Evolutionary conservation across 1,140 invertebrate species (phyloP).

Genomic region (Zaprionus kolodkinae): DNA sequence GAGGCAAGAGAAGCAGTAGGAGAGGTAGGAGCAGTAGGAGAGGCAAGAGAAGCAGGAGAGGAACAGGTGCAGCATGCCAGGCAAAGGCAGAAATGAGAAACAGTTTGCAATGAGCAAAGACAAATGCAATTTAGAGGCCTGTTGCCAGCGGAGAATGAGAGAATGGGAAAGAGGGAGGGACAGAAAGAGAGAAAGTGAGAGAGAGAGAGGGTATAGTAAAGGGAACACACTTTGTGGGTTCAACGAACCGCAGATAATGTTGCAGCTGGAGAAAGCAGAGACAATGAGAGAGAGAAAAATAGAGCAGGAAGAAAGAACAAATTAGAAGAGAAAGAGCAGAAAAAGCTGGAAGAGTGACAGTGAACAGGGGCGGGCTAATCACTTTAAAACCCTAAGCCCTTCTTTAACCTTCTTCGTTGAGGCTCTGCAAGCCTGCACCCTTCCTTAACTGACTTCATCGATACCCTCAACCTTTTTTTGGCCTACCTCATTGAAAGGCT

Average conservation of each 20-base stretch:
- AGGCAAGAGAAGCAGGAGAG: neutral
- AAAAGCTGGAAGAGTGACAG: no score
- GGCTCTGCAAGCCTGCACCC: no score
- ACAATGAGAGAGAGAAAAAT: neutral
- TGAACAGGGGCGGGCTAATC: no score
- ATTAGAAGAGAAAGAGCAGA: no score
- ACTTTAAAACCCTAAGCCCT: no score
- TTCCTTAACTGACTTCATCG: no score
- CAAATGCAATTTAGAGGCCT: slow-evolving; percentile 64
- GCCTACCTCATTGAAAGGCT: no score
- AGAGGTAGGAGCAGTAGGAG: neutral
- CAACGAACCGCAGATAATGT: slow-evolving; percentile 55
- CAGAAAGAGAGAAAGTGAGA: neutral
- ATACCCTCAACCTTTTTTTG: no score
- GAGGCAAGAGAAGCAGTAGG: neutral
- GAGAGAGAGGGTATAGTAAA: neutral
- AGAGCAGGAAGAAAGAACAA: no score
- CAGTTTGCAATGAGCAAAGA: slow-evolving; percentile 52
- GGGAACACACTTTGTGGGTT: slow-evolving; percentile 10
- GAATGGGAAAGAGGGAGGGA: neutral
- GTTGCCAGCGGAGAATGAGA: neutral
- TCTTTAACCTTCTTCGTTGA: no score
- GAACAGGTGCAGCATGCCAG: neutral
- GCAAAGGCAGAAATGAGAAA: slow-evolving; percentile 23
- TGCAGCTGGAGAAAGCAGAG: slow-evolving; percentile 19